phyloP scores from a whole-genome alignment of 2,888 invertebrate species.

The Drosophila fulvimacula region DNA sequence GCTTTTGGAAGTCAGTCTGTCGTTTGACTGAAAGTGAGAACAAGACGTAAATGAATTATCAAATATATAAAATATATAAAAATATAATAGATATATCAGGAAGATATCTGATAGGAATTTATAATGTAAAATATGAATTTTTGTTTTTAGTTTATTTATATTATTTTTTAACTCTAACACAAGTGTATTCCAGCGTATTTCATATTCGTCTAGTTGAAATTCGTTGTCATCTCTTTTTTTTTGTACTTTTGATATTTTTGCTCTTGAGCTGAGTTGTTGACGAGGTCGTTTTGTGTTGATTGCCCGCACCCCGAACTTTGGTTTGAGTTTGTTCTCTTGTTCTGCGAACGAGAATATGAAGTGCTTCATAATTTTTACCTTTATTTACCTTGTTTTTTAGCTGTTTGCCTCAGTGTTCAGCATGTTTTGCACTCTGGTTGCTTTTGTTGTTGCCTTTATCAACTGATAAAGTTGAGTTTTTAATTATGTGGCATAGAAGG shows the following conservation, averaged over 20 bases:
- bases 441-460: constrained; percentile 43
- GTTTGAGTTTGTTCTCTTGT: constrained; percentile 64
- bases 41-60: neutral
- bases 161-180: no score
- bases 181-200: neutral
- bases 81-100: neutral
- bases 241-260: constrained; percentile 67
- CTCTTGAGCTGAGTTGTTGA: constrained; percentile 73
- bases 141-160: no score
- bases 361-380: constrained; percentile 78
- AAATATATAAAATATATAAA: no score
- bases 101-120: no score
- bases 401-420: constrained; percentile 57
- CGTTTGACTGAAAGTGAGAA: neutral
- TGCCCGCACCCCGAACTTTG: constrained; percentile 62
- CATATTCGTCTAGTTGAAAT: neutral
- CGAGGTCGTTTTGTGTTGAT: constrained; percentile 80
- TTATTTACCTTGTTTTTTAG: constrained; percentile 71
- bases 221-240: constrained; percentile 23
- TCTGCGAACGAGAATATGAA: constrained; percentile 63
- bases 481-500: constrained; percentile 67
- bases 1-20: neutral
- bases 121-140: no score
- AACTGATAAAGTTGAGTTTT: constrained; percentile 68
- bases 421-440: constrained; percentile 46